Conservation (phyloP, 2,888 invertebrate genomes). For the Lasioglossum villosulum region DNA sequence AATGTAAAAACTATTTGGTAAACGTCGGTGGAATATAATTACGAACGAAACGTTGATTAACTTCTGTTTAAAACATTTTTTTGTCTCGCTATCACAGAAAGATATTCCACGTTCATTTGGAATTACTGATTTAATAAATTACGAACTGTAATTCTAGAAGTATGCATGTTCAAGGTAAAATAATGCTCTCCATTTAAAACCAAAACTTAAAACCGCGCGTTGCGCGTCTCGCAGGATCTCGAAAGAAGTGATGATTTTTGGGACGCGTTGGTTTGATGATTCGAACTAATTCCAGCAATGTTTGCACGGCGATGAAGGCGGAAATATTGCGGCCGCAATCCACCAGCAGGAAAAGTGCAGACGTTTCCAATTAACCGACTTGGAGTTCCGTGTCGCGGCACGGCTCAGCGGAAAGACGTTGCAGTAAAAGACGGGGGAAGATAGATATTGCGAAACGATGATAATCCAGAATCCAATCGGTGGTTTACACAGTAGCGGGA, state of each 20-base stretch:
- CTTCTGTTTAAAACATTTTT: too few species aligned
- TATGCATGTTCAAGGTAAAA: too few species aligned
- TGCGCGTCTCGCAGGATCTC: neutral
- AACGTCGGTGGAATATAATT: neutral
- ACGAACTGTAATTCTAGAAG: too few species aligned
- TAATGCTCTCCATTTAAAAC: too few species aligned
- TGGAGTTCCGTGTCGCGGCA: neutral
- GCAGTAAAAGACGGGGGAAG: slow-evolving; percentile 17
- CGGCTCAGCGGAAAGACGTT: slow-evolving; percentile 4
- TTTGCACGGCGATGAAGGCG: neutral
- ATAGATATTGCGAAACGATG: slow-evolving; percentile 32
- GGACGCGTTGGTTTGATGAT: neutral
- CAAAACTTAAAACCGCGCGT: neutral
- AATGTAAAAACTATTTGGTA: neutral
- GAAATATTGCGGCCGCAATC: neutral
- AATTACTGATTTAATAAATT: too few species aligned
- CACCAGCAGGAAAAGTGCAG: neutral
- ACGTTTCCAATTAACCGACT: slow-evolving; percentile 12
- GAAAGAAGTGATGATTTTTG: neutral
- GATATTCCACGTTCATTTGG: too few species aligned
- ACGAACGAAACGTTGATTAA: too few species aligned
- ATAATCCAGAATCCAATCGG: slow-evolving; percentile 60
- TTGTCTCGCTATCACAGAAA: too few species aligned
- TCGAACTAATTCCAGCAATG: neutral
- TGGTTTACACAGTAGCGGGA: slow-evolving; percentile 55